Percentiles rank a stretch among this genome's conserved stretches.
Evolutionary conservation across 2,113 vertebrate genomes (phyloP).

Genomic region (Podarcis muralis): DNA sequence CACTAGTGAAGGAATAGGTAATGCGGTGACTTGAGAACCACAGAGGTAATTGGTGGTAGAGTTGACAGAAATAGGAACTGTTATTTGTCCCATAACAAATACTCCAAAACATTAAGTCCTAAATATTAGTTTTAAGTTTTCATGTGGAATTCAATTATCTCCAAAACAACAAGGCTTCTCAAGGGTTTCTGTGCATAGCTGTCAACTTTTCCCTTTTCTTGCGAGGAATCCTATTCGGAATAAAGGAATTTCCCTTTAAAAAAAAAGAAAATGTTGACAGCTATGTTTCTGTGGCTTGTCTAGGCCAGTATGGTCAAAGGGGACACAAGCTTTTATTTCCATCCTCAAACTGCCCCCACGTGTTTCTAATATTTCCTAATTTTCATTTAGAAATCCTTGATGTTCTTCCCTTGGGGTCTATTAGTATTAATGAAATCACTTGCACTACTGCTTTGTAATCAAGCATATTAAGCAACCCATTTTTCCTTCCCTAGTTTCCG

Average conservation of each 20-base stretch:
- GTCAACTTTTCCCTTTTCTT: too few relatives aligned
- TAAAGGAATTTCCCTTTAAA: too few relatives aligned
- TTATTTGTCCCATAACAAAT: neutral
- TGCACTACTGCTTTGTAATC: constrained; percentile 55
- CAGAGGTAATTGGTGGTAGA: neutral
- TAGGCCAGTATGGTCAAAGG: neutral
- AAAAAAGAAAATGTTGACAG: too few relatives aligned
- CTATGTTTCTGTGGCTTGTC: neutral
- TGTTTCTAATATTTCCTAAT: constrained; percentile 39
- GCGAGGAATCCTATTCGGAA: too few relatives aligned
- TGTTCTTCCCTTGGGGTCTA: constrained; percentile 52
- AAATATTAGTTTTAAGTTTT: neutral
- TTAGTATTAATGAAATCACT: constrained; percentile 46
- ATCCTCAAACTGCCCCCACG: neutral
- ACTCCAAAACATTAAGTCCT: too few relatives aligned
- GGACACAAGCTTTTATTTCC: neutral
- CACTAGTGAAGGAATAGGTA: neutral
- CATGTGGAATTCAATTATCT: neutral
- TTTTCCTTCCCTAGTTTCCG: constrained; percentile 55
- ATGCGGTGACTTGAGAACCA: neutral
- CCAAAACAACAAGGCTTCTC: neutral
- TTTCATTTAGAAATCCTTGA: constrained; percentile 37
- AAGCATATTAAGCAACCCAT: constrained; percentile 53
- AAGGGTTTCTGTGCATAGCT: neutral
- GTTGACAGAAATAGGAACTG: neutral